phyloP scores from a whole-genome alignment of 2,888 invertebrate species.

The Eupithecia centaureata region DNA sequence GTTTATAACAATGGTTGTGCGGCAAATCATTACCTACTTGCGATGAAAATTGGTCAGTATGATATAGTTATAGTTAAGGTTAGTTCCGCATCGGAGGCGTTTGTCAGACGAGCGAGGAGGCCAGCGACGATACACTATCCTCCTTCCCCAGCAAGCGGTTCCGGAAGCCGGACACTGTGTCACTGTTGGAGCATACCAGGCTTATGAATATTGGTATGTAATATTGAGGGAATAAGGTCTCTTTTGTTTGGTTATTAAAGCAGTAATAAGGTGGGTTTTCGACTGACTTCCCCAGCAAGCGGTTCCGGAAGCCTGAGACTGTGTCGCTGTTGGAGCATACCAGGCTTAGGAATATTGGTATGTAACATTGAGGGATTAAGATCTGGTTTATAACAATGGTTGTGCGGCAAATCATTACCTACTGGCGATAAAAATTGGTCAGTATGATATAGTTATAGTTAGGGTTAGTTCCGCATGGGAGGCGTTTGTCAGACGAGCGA shows the following conservation, averaged over 20 bases:
- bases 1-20: too few relatives aligned
- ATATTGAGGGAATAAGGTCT: too few relatives aligned
- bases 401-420: slow-evolving; percentile 93
- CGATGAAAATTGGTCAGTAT: slow-evolving; percentile 84
- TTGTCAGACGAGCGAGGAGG: slow-evolving; percentile 59
- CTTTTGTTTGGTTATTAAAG: too few relatives aligned
- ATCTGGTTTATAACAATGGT: too few relatives aligned
- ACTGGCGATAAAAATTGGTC: slow-evolving; percentile 88
- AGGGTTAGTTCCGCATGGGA: slow-evolving; percentile 86
- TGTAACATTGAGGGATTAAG: slow-evolving; percentile 39
- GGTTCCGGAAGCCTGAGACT: slow-evolving; percentile 95
- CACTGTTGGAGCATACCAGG: too few relatives aligned
- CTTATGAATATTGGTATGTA: too few relatives aligned
- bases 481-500: slow-evolving; percentile 66
- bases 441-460: neutral
- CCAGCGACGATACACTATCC: slow-evolving; percentile 84
- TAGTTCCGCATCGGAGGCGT: slow-evolving; percentile 86
- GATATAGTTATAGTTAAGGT: neutral
- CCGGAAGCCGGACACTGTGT: slow-evolving; percentile 90
- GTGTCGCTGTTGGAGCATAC: slow-evolving; percentile 97
- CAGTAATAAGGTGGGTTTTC: too few relatives aligned
- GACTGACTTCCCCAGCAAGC: slow-evolving; percentile 94
- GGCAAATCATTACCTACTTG: slow-evolving; percentile 95
- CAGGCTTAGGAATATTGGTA: slow-evolving; percentile 96
- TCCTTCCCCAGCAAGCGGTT: slow-evolving; percentile 95